These are phyloP conservation scores for Columba guinea DNA, from an alignment of 2,797 vertebrate species.

Conservation along the genomic window DNA sequence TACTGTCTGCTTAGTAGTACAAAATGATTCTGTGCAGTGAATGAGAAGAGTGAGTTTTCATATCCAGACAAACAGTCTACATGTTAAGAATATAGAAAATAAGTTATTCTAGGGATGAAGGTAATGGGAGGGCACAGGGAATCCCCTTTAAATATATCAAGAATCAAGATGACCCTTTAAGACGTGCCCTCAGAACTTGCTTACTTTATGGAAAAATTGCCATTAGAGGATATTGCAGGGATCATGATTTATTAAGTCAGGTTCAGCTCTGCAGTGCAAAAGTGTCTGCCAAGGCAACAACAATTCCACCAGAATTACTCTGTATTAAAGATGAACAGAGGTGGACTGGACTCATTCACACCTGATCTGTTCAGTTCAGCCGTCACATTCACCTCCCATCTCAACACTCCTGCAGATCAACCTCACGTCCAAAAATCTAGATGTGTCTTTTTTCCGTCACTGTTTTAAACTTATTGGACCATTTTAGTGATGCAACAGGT, in stretches of 20 bases:
- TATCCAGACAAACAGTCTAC: background rate
- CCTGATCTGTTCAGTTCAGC: background rate
- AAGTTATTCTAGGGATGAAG: background rate
- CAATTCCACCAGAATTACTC: background rate
- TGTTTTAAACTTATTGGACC: background rate
- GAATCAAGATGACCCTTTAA: background rate
- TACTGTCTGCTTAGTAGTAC: background rate
- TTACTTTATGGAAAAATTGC: background rate
- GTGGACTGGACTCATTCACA: background rate
- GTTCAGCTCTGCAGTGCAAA: background rate
- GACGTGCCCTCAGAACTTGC: background rate
- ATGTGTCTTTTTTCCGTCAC: background rate
- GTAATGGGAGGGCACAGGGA: background rate
- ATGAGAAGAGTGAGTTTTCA: background rate
- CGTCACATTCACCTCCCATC: background rate
- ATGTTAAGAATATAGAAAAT: background rate
- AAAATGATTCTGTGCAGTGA: background rate
- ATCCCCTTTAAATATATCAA: background rate
- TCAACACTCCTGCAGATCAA: background rate
- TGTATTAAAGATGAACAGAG: background rate
- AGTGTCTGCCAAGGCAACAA: background rate
- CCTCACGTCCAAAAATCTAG: background rate
- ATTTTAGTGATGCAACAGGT: background rate
- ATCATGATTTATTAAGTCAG: background rate
- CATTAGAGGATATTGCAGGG: background rate